Percentiles rank a stretch among this genome's conserved stretches.
phyloP scores from a whole-genome alignment of 2,888 invertebrate species.

The Caenorhabditis virilis region DNA sequence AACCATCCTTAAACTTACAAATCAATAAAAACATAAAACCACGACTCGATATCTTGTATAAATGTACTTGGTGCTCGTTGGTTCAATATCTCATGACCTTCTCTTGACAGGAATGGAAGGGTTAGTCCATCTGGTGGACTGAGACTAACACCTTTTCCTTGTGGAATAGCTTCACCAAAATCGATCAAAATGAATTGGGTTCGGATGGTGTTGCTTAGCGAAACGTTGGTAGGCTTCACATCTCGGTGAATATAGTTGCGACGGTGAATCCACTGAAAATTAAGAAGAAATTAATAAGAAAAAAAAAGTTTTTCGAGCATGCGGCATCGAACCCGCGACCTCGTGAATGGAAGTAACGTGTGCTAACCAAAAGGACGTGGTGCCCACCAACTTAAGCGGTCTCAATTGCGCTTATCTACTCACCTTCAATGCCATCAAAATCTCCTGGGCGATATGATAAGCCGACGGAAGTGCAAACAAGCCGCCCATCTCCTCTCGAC shows the following conservation, averaged over 20 bases:
- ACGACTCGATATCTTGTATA: conserved; percentile 27
- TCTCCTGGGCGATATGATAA: conserved; percentile 26
- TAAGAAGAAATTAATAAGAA: too few species aligned
- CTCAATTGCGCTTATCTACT: too few species aligned
- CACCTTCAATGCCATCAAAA: conserved; percentile 17
- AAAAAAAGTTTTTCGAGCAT: too few species aligned
- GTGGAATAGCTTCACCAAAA: conserved; percentile 16
- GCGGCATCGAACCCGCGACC: too few species aligned
- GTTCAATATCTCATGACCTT: conserved; percentile 18
- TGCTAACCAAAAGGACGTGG: too few species aligned
- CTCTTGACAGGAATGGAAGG: conserved; percentile 20
- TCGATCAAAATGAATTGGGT: conserved; percentile 32
- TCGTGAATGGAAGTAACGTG: too few species aligned
- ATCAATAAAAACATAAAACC: conserved; percentile 29
- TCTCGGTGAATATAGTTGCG: conserved; percentile 25
- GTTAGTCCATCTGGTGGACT: conserved; percentile 27
- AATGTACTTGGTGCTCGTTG: background rate
- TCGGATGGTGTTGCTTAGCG: conserved; percentile 12
- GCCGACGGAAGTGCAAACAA: conserved; percentile 9
- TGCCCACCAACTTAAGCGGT: too few species aligned
- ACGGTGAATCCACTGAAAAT: conserved; percentile 23
- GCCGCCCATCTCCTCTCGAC: conserved; percentile 34
- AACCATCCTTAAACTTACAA: conserved; percentile 10
- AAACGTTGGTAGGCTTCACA: conserved; percentile 30
- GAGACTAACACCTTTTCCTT: background rate